A percentile compares a stretch with the other conserved stretches of the same genome.
Evolutionary conservation across 1,140 invertebrate genomes (phyloP).

Genomic region (Musca domestica): DNA sequence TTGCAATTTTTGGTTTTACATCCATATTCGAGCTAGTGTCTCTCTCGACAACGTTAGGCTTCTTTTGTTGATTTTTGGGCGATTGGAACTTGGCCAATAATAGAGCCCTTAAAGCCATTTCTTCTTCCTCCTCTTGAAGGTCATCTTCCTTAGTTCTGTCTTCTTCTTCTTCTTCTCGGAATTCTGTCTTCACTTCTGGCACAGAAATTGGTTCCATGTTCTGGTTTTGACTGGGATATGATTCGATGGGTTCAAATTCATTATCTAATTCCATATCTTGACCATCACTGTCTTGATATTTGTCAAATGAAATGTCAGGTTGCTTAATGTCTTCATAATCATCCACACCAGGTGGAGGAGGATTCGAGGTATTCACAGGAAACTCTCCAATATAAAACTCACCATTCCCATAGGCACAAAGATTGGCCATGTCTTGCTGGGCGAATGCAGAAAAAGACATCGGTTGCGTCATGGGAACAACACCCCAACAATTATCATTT

Average conservation of each 20-base stretch:
- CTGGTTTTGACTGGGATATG: too few species aligned
- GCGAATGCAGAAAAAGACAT: not conserved
- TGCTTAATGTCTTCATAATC: conserved; percentile 31
- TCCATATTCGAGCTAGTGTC: not conserved
- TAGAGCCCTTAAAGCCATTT: conserved; percentile 41
- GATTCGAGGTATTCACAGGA: not conserved
- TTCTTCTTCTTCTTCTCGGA: too few species aligned
- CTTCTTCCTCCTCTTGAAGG: conserved; percentile 40
- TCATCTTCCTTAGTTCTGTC: not conserved
- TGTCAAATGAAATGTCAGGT: too few species aligned
- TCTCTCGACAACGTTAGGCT: not conserved
- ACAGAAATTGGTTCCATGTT: too few species aligned
- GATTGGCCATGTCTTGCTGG: not conserved
- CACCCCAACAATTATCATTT: not conserved
- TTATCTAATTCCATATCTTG: conserved; percentile 9
- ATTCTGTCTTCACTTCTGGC: too few species aligned
- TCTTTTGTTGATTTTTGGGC: conserved; percentile 26
- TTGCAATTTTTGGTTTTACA: not conserved
- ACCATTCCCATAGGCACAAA: not conserved
- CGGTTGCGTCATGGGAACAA: not conserved
- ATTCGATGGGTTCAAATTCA: not conserved
- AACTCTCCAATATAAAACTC: conserved; percentile 1
- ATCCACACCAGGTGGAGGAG: conserved; percentile 25
- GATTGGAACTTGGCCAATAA: conserved; percentile 36
- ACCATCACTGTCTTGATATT: not conserved